Percentiles rank a stretch among this genome's conserved stretches.
Conservation (phyloP, 2,888 invertebrate genomes). For the Axea sp. region DNA sequence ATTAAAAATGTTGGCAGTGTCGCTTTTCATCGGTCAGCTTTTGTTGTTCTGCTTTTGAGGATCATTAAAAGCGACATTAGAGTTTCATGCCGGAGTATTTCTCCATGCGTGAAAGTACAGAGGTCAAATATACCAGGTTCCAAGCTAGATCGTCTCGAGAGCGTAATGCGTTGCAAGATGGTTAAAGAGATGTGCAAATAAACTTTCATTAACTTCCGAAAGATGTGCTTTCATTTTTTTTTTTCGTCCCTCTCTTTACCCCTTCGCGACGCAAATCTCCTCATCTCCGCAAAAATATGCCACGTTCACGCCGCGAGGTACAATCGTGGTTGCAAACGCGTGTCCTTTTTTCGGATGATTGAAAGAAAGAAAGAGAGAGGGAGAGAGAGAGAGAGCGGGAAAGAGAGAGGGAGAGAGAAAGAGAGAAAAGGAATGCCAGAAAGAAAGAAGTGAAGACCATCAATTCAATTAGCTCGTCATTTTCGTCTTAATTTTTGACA, state of each 20-base stretch:
- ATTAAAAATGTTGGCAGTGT: no score
- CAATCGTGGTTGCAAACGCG: conserved; percentile 2
- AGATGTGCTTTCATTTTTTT: conserved; percentile 65
- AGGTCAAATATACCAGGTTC: conserved; percentile 74
- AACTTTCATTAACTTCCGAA: conserved; percentile 73
- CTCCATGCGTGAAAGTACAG: conserved; percentile 66
- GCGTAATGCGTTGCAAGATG: conserved; percentile 73
- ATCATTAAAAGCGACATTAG: conserved; percentile 51
- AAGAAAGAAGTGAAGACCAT: not conserved
- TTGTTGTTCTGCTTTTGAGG: conserved; percentile 31
- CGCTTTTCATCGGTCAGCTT: no score
- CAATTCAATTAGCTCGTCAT: conserved; percentile 55
- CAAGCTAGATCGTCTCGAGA: conserved; percentile 75
- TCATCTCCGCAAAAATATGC: conserved; percentile 49
- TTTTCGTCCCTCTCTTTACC: conserved; percentile 9
- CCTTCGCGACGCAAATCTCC: conserved; percentile 21
- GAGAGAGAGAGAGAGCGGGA: no score
- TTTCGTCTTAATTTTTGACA: conserved; percentile 55
- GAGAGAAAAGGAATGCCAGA: no score
- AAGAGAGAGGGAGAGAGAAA: not conserved
- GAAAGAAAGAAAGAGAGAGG: not conserved
- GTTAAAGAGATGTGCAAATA: conserved; percentile 74
- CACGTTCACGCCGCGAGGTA: conserved; percentile 37
- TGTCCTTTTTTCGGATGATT: not conserved
- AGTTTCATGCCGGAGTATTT: conserved; percentile 48